Base-by-base conservation (phyloP, 2,888 invertebrate species). In the Drosophila rubida region DNA sequence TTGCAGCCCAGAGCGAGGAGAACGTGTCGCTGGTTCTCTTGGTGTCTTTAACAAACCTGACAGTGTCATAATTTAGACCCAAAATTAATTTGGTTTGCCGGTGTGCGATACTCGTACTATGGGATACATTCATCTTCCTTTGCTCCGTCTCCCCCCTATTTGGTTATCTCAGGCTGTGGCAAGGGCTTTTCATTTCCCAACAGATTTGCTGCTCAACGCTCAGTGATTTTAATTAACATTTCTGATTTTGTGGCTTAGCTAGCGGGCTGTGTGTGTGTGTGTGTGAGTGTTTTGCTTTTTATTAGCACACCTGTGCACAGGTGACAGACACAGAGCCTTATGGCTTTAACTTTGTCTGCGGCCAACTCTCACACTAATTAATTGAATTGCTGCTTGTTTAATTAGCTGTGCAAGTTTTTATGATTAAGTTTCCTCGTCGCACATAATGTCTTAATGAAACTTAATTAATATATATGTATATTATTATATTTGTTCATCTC, bases 191-290 rank as follows among this genome's bases (percentile, higher is more conserved):
- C 63, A 64, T 69, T 77, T 75, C 82, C 78, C 84, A 50, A 54
- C 63, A 64, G 86, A 75, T 57, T 78, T 75, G 23, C 37, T 49
- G 75, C 80, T 79, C 74, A 74, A 58, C 80, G 69, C 75, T 72
- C 82, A 68, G 76, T 86, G 88, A 88, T 85, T 85, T 85, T 85
- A 85, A 85, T 85, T 85, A 85, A 85, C 84, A 85, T 85, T 88
- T 84, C 84, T 86, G 83, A 84, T 84, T 88, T 83, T 84, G 83
- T 66, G 83, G 83, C 68, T 78, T 63, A 69, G 67, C 69, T 51
- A 32, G 35, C 14, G 35, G 4, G 1, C 4, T 2, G 7, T 25
- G 25, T 25, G 25, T 50, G 35, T 53, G 27, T 22, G 45, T 55
- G 37, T 57, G 51, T 37, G 53, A 63, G 54, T 49, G 23, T 39